Base-by-base conservation (phyloP, 2,888 invertebrate genomes). In the Cosmia trapezina region DNA sequence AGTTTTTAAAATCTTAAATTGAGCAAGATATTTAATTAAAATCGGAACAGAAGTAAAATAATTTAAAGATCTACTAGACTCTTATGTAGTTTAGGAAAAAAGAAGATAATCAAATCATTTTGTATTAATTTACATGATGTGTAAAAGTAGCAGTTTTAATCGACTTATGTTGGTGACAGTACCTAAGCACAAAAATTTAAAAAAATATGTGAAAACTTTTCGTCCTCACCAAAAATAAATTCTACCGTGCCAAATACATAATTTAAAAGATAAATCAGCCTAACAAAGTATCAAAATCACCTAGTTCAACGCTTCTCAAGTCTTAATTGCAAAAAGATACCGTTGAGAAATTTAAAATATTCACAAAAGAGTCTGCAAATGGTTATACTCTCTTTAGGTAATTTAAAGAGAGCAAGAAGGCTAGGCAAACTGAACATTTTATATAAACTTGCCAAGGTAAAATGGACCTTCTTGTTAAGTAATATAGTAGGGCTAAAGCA, bases 341-440 rank as follows among this genome's bases (percentile, higher is more conserved):
- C 78, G 76, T 75, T 56, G 73, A 80, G 83, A 82, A 84, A 86
- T 84, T 88, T 86, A 86, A 85, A 86, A 88, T 87, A 88, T 87
- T 87, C 85, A 86, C 82, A 80, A 83, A 86, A 84, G 78, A 77
- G 51, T 74, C 73, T 81, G 83, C 81, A 85, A 88, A 86, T 81
- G 75, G 79, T 83, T 86, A n/a, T n/a, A 80, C 78, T 84, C 83
- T 85, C 83, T 87, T 86, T 80, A 80, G 79, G 68, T 84, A 85
- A 87, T 87, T 88, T 81, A 86, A 83, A 66, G 73, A 79, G 70
- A 71, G 71, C 79, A 70, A 81, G 77, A 85, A 86, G 78, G 79
- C 80, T 85, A 64, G 53, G 76, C 49, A 73, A 65, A 83, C 64
- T 66, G 70, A 73, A 82, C 81, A 81, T 81, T 68, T 75, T 67